phyloP scores from a whole-genome alignment of 2,113 vertebrate species.

The Hippocampus comes region DNA sequence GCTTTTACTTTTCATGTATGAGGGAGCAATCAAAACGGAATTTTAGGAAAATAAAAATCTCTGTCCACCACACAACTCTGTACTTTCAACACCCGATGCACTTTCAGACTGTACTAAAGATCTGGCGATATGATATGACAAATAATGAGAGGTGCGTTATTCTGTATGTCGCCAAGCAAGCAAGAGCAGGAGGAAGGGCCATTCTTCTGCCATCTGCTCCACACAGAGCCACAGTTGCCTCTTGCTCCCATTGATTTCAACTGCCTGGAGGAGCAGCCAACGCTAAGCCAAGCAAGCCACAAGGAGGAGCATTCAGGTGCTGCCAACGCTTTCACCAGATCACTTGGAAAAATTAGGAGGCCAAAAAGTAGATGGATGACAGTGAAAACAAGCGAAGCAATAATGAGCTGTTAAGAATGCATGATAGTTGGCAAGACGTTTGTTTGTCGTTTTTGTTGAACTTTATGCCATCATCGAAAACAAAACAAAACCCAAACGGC shows the following conservation, averaged over 20 bases:
- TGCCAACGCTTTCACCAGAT: conserved; percentile 62
- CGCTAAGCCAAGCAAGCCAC: conserved; percentile 54
- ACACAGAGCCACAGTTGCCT: conserved; percentile 58
- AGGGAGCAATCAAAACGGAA: conserved; percentile 6
- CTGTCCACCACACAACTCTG: neutral
- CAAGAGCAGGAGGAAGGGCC: conserved; percentile 56
- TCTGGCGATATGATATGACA: conserved; percentile 23
- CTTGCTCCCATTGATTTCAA: conserved; percentile 64
- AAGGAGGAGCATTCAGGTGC: conserved; percentile 67
- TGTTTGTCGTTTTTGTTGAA: conserved; percentile 75
- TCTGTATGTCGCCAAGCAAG: conserved; percentile 53
- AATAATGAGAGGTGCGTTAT: conserved; percentile 47
- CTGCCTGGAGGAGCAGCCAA: conserved; percentile 61
- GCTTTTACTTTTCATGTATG: too few species aligned
- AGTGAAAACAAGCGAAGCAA: conserved; percentile 50
- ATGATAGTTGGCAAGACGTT: conserved; percentile 71
- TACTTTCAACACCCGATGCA: neutral
- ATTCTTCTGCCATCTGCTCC: conserved; percentile 73
- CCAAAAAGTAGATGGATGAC: conserved; percentile 49
- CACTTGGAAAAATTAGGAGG: conserved; percentile 54
- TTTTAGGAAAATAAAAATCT: too few species aligned
- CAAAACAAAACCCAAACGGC: conserved; percentile 68
- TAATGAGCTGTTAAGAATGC: conserved; percentile 63
- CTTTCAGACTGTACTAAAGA: neutral
- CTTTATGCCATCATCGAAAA: conserved; percentile 60